These are phyloP conservation scores for Menidia menidia DNA, from an alignment of 2,797 vertebrate species.

Conservation along the genomic window DNA sequence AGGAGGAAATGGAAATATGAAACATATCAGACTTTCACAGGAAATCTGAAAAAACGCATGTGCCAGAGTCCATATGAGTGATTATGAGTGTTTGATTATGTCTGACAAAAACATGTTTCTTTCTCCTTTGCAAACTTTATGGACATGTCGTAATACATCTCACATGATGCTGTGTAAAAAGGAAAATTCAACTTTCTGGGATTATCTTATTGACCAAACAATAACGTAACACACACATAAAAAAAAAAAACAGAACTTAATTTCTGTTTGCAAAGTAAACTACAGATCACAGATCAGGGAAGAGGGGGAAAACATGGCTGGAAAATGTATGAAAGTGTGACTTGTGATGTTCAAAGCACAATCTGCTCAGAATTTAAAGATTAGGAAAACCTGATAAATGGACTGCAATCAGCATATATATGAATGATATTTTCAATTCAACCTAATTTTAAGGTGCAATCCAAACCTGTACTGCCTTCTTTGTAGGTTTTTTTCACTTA, in stretches of 20 bases:
- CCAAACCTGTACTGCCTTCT: not conserved
- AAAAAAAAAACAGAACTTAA: conserved; percentile 9
- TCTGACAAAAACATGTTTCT: conserved; percentile 21
- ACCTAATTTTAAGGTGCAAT: not conserved
- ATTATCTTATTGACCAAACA: not conserved
- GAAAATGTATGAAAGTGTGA: not conserved
- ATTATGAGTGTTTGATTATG: conserved; percentile 11
- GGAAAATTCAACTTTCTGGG: conserved; percentile 7
- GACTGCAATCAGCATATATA: conserved; percentile 3
- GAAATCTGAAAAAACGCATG: conserved; percentile 26
- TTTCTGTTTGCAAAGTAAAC: conserved; percentile 39
- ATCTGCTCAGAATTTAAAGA: conserved; percentile 8
- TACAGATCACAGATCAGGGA: conserved; percentile 39
- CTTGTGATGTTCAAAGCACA: not conserved
- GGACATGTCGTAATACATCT: not conserved
- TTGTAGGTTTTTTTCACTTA: no score
- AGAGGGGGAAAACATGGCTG: conserved; percentile 15
- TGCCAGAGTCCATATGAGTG: not conserved
- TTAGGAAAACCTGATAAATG: conserved; percentile 45
- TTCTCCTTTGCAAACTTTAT: conserved; percentile 10
- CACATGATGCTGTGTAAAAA: not conserved
- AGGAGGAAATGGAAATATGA: conserved; percentile 63
- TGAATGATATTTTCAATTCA: no score
- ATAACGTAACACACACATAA: not conserved
- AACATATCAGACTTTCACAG: conserved; percentile 47